A percentile compares a stretch with the other conserved stretches of the same genome.
Conservation (phyloP, 1,140 invertebrate species). For the Stenopsyche tienmushanensis region DNA sequence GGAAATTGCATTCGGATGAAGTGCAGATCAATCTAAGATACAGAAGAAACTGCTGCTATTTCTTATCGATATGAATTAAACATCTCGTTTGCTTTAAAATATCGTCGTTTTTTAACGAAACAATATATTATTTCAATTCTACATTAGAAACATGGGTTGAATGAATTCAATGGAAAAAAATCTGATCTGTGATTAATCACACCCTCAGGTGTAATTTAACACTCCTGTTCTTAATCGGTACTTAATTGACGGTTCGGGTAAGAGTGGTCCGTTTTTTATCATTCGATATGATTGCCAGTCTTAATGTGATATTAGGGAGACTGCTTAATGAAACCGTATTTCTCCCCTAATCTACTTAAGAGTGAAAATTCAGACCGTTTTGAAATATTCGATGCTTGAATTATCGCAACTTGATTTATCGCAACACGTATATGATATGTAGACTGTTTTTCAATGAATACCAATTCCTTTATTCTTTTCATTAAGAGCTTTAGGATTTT, state of each 20-base stretch:
- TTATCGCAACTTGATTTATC: too few relatives aligned
- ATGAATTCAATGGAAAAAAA: slow-evolving; percentile 9
- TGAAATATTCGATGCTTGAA: too few relatives aligned
- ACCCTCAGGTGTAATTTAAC: slow-evolving; percentile 25
- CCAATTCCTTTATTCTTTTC: too few relatives aligned
- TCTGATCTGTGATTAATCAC: slow-evolving; percentile 31
- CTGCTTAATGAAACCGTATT: not conserved
- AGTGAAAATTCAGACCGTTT: too few relatives aligned
- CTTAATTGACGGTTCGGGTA: slow-evolving; percentile 29
- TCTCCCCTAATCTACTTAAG: too few relatives aligned
- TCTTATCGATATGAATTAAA: not conserved
- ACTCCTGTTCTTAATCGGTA: slow-evolving; percentile 27
- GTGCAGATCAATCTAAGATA: slow-evolving; percentile 4
- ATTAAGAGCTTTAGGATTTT: too few relatives aligned
- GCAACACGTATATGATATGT: too few relatives aligned
- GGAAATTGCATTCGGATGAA: slow-evolving; percentile 21
- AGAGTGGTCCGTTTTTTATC: slow-evolving; percentile 19
- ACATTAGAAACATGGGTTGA: not conserved
- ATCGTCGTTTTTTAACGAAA: too few relatives aligned
- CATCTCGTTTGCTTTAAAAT: too few relatives aligned
- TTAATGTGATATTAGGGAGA: slow-evolving; percentile 10
- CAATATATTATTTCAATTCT: too few relatives aligned
- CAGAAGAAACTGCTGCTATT: not conserved
- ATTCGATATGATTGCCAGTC: slow-evolving; percentile 2
- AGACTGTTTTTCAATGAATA: too few relatives aligned